Evolutionary conservation across 1,140 invertebrate species (phyloP).

Genomic region (Neelides sp.): DNA sequence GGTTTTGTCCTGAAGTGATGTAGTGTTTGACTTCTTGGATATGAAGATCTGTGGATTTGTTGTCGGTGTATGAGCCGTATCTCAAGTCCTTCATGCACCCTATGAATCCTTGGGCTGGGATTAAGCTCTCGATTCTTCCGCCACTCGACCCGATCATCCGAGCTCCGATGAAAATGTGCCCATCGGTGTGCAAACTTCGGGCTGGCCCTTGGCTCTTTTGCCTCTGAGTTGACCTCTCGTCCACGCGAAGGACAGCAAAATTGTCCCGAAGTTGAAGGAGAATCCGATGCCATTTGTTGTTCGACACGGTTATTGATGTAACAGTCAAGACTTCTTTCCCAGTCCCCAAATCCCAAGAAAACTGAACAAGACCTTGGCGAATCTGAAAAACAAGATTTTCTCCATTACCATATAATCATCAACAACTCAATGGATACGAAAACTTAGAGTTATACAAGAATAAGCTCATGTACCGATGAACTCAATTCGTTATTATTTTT

Average conservation of each 20-base stretch:
- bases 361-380: slow-evolving; percentile 30
- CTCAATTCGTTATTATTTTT: no score
- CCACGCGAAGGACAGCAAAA: slow-evolving; percentile 25
- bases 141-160: slow-evolving; percentile 21
- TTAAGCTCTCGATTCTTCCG: slow-evolving; percentile 19
- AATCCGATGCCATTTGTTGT: slow-evolving; percentile 29
- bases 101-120: slow-evolving; percentile 51
- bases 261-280: slow-evolving; percentile 27
- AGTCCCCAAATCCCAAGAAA: slow-evolving; percentile 29
- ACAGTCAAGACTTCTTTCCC: slow-evolving; percentile 30
- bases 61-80: slow-evolving; percentile 59
- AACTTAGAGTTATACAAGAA: no score
- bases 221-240: slow-evolving; percentile 28
- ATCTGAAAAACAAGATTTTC: slow-evolving; percentile 20
- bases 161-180: slow-evolving; percentile 26
- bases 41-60: slow-evolving; percentile 58
- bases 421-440: no score
- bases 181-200: slow-evolving; percentile 25
- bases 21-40: slow-evolving; percentile 35
- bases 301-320: slow-evolving; percentile 28
- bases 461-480: no score
- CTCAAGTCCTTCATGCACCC: slow-evolving; percentile 83
- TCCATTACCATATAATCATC: no score
- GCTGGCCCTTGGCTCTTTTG: slow-evolving; percentile 28
- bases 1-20: slow-evolving; percentile 24